Evolutionary conservation across 2,888 invertebrate genomes (phyloP), one percentile per base, ranked within the genome.

Genomic region (Oligia fasciuncula): DNA sequence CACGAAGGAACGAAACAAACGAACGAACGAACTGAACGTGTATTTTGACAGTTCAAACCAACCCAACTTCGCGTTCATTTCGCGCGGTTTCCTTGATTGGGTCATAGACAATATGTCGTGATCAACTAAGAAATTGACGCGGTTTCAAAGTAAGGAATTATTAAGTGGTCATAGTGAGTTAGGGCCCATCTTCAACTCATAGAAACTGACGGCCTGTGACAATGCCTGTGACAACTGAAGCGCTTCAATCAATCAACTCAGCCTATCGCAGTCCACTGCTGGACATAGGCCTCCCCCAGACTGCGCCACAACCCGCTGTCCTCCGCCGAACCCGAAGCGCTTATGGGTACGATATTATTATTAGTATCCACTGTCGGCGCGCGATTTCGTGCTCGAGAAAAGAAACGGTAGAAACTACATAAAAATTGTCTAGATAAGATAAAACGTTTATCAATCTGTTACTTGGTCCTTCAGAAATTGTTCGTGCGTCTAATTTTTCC

Each of bases 361-460:
- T 29, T 29, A 13, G n/a, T 14, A 23, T 23, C 54, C 1, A n/a
- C 11, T 57, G 1, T 57, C n/a, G 23, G 1, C 4, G 9, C n/a
- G 3, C 57, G 23, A n/a, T 11, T 57, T 9, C 23, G 57, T 57
- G 57, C 57, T 57, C 23, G n/a, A 4, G 57, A 60, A 13, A 57
- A 60, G 4, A 60, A 60, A 60, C 11, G n/a, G 19, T 9, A 4
- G 57, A 60, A n/a, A 11, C 23, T 17, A 70, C 5, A 54, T 4
- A 3, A 35, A 6, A 43, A 23, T 71, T 29, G 14, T 60, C 23
- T n/a, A 9, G 13, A 49, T 43, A 60, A 49, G 43, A 66, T 35
- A 14, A 51, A 71, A 66, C 4, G 62, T 57, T 71, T 49, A 60
- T 60, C 81, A 80, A 75, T 51, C 74, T 68, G 54, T 63, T 72